Base-by-base conservation (phyloP, 2,888 invertebrate species). In the Lomographa bimaculata region DNA sequence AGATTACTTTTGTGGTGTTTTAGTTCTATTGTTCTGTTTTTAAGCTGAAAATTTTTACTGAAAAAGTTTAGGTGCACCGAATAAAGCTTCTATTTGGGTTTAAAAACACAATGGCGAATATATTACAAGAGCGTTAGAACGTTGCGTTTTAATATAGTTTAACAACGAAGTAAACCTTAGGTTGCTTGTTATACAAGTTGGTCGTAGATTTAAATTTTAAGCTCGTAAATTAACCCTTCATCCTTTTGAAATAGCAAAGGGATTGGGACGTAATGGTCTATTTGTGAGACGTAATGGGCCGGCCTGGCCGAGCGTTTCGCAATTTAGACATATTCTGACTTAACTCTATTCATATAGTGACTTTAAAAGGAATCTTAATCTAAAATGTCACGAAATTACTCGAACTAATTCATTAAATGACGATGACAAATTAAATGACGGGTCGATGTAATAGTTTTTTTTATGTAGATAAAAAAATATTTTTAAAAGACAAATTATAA, bases 221-320 rank as follows among this genome's bases (percentile, higher is more conserved):
- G 85, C 83, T 84, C 83, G 73, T 87, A 89, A 87, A 86, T 85
- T 89, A 85, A 86, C 85, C 87, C 86, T 81, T 80, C 86, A 82
- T 84, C 86, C 87, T 86, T 86, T 84, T 81, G 83, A 82, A 86
- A 86, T 84, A 82, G 87, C 83, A 74, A 84, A 85, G 84, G 85
- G 86, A 84, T 83, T 81, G 84, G 81, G 82, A 78, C 79, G 77
- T 84, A 89, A 89, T 84, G 85, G 87, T 81, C 87, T 89, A 87
- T 89, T 87, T 89, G 86, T 79, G 83, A 81, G 77, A 76, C 79
- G 79, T 80, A 89, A 87, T 85, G 84, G 85, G 71, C 73, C 75
- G 77, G 73, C 69, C 76, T 77, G 79, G 75, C 79, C 76, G 76
- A 76, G 74, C 72, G 76, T 78, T 81, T 83, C 78, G 84, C 74